Evolutionary conservation across 2,797 vertebrate genomes (phyloP).

Genomic region (Holocentrus rufus): DNA sequence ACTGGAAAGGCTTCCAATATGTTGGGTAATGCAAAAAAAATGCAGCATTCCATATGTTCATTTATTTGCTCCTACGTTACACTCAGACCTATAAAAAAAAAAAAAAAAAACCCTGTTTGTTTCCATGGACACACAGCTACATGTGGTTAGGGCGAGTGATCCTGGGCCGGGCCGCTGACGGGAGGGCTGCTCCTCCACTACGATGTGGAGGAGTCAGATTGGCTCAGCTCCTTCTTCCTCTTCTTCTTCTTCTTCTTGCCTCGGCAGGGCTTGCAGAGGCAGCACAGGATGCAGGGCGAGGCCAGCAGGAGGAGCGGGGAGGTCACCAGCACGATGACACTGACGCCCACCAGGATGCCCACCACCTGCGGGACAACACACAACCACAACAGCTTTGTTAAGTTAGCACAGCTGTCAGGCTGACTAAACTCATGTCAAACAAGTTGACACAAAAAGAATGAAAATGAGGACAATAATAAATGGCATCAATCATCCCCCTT

Average conservation of each 20-base stretch:
- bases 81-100: background rate
- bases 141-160: conserved; percentile 16
- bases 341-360: conserved; percentile 92
- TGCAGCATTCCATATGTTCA: conserved; percentile 22
- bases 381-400: background rate
- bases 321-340: conserved; percentile 92
- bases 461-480: background rate
- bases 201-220: conserved; percentile 71
- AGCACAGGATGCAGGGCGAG: conserved; percentile 95
- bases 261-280: conserved; percentile 91
- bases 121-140: conserved; percentile 2
- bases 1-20: conserved; percentile 14
- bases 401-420: too few species aligned
- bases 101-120: conserved; percentile 1
- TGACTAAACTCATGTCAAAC: background rate
- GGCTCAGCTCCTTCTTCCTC: conserved; percentile 70
- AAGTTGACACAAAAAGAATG: background rate
- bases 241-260: conserved; percentile 76
- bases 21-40: conserved; percentile 21
- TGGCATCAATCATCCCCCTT: too few species aligned
- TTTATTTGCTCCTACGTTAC: conserved; percentile 17
- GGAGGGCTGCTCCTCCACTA: conserved; percentile 43
- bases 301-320: conserved; percentile 94
- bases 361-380: conserved; percentile 85
- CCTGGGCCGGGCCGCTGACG: conserved; percentile 25